These are phyloP conservation scores for Drosophila biarmipes DNA, from an alignment of 1,140 invertebrate species.

Conservation along the genomic window DNA sequence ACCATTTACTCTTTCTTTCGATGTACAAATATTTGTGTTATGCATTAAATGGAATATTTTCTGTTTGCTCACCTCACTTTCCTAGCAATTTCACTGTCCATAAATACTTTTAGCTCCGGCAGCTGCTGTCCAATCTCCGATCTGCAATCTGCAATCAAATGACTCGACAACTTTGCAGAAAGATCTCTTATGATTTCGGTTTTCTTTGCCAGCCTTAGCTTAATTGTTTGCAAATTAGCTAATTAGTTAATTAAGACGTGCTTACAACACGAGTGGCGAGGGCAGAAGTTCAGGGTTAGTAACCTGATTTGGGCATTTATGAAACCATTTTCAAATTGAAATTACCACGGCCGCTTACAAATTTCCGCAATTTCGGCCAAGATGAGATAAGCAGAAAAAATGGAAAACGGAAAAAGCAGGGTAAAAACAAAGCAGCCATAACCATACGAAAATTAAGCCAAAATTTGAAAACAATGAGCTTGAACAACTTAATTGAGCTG, in stretches of 20 bases:
- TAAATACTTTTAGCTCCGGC: constrained; percentile 37
- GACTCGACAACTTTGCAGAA: constrained; percentile 61
- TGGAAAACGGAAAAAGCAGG: constrained; percentile 11
- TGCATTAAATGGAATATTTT: constrained; percentile 52
- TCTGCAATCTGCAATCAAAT: constrained; percentile 72
- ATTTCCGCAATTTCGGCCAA: constrained; percentile 65
- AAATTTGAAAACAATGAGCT: constrained; percentile 76
- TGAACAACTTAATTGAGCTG: constrained; percentile 76
- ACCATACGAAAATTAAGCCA: constrained; percentile 76
- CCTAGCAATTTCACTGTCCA: constrained; percentile 40
- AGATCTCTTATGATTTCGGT: constrained; percentile 25
- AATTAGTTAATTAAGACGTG: constrained; percentile 76
- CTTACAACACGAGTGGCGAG: constrained; percentile 57
- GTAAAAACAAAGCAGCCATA: constrained; percentile 47
- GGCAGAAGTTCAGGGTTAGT: constrained; percentile 38
- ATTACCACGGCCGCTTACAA: constrained; percentile 41
- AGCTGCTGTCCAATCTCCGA: constrained; percentile 47
- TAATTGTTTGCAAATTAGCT: constrained; percentile 82
- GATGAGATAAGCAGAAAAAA: constrained; percentile 45
- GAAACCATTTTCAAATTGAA: constrained; percentile 51
- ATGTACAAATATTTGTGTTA: constrained; percentile 51
- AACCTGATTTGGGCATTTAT: constrained; percentile 40
- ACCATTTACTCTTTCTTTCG: constrained; percentile 40
- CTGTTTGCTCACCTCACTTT: constrained; percentile 49
- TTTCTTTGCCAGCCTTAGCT: constrained; percentile 31